Evolutionary conservation across 1,140 invertebrate species (phyloP).

Genomic region (Drosophila auraria): DNA sequence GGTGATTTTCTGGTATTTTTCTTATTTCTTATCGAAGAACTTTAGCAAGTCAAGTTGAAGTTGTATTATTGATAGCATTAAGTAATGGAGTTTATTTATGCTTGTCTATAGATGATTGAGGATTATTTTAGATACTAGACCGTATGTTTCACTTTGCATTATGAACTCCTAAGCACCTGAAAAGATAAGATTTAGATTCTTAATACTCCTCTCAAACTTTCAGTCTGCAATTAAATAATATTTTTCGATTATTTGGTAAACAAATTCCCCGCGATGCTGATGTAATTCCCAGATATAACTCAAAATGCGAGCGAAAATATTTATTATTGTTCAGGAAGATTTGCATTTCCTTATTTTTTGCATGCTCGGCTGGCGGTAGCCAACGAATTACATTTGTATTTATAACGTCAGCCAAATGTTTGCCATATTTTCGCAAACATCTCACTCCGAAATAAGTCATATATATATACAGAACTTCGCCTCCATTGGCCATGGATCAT

Average conservation of each 20-base stretch:
- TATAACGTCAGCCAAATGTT: slow-evolving; percentile 5
- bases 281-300: slow-evolving; percentile 19
- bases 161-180: slow-evolving; percentile 25
- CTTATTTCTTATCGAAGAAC: background rate
- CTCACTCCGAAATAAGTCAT: background rate
- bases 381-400: slow-evolving; percentile 53
- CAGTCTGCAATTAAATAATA: background rate
- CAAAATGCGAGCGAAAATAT: slow-evolving; percentile 8
- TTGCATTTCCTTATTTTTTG: slow-evolving; percentile 29
- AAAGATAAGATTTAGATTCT: slow-evolving; percentile 22
- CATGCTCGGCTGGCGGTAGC: slow-evolving; percentile 36
- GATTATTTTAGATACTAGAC: slow-evolving; percentile 1
- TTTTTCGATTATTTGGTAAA: background rate
- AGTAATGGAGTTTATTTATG: background rate
- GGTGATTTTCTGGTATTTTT: background rate
- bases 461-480: background rate
- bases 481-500: slow-evolving; percentile 27
- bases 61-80: slow-evolving; percentile 7
- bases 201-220: slow-evolving; percentile 4
- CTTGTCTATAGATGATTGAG: slow-evolving; percentile 13
- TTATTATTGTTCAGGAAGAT: slow-evolving; percentile 23
- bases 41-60: slow-evolving; percentile 5
- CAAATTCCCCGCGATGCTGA: slow-evolving; percentile 15
- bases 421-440: slow-evolving; percentile 20
- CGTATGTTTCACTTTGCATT: slow-evolving; percentile 26